These are phyloP conservation scores for Odocoileus virginianus DNA, from an alignment of 2,113 vertebrate species.

Conservation along the genomic window DNA sequence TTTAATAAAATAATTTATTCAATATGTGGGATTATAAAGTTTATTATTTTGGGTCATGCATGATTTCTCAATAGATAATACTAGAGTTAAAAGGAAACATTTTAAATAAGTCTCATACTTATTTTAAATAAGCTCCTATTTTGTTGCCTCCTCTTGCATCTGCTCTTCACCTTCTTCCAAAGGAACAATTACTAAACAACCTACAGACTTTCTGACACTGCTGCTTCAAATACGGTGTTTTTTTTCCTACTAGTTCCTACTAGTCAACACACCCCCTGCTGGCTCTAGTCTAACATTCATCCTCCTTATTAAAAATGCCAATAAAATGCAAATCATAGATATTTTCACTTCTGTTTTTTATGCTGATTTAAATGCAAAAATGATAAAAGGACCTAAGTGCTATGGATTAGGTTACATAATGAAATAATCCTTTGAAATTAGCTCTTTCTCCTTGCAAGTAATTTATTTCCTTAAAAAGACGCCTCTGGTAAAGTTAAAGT, in stretches of 20 bases:
- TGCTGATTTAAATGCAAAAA: constrained; percentile 60
- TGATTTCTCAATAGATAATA: constrained; percentile 42
- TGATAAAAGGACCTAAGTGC: constrained; percentile 46
- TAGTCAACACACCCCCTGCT: constrained; percentile 72
- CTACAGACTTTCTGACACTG: constrained; percentile 52
- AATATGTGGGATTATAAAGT: not conserved
- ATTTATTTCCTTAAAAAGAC: constrained; percentile 24
- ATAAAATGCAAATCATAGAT: constrained; percentile 62
- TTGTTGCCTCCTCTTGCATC: constrained; percentile 40
- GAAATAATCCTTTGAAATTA: constrained; percentile 41
- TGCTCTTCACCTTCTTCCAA: not conserved
- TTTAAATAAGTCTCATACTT: constrained; percentile 34
- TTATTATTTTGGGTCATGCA: not conserved
- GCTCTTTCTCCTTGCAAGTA: not conserved
- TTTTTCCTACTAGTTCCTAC: not conserved
- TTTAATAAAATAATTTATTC: not conserved
- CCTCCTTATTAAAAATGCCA: constrained; percentile 68
- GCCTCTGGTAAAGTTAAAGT: not conserved
- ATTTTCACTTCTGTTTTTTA: constrained; percentile 58
- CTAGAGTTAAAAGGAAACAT: not conserved
- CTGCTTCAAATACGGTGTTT: constrained; percentile 47
- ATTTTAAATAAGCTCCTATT: constrained; percentile 31
- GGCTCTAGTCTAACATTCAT: constrained; percentile 67
- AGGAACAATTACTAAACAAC: constrained; percentile 55
- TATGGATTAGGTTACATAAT: constrained; percentile 36